These are phyloP conservation scores for Drosophila mayaguana DNA, from an alignment of 2,888 invertebrate genomes.

Conservation along the genomic window DNA sequence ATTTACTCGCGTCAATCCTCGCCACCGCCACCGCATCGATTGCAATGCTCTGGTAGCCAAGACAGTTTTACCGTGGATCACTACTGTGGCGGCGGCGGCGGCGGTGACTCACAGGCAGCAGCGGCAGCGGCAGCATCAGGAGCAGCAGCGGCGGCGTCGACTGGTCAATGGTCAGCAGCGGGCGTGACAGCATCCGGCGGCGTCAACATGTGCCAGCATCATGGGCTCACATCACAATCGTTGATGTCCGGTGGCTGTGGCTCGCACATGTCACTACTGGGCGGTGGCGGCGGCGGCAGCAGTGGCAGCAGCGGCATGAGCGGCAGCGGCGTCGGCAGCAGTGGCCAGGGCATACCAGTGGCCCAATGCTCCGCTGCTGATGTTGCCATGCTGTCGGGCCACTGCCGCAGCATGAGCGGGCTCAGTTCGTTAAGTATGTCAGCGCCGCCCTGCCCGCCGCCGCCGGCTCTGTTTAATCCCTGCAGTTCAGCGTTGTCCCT, in stretches of 20 bases:
- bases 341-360: slow-evolving; percentile 60
- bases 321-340: slow-evolving; percentile 79
- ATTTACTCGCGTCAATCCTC: slow-evolving; percentile 86
- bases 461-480: slow-evolving; percentile 85
- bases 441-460: slow-evolving; percentile 82
- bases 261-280: slow-evolving; percentile 81
- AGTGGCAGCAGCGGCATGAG: slow-evolving; percentile 78
- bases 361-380: slow-evolving; percentile 65
- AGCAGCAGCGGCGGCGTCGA: slow-evolving; percentile 55
- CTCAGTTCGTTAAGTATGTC: slow-evolving; percentile 82
- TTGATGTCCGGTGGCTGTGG: slow-evolving; percentile 84
- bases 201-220: slow-evolving; percentile 80
- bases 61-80: slow-evolving; percentile 86
- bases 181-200: slow-evolving; percentile 77
- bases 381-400: slow-evolving; percentile 61
- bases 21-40: slow-evolving; percentile 85
- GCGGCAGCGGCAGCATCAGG: slow-evolving; percentile 40
- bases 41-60: slow-evolving; percentile 86
- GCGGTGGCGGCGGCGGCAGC: slow-evolving; percentile 80
- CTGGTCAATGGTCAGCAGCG: slow-evolving; percentile 77
- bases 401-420: slow-evolving; percentile 83
- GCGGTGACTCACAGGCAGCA: slow-evolving; percentile 73
- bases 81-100: slow-evolving; percentile 84
- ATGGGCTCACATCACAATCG: slow-evolving; percentile 83
- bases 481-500: slow-evolving; percentile 85